A percentile compares a stretch with the other conserved stretches of the same genome.
phyloP scores from a whole-genome alignment of 1,140 invertebrate species.

The Orchestia grillus region DNA sequence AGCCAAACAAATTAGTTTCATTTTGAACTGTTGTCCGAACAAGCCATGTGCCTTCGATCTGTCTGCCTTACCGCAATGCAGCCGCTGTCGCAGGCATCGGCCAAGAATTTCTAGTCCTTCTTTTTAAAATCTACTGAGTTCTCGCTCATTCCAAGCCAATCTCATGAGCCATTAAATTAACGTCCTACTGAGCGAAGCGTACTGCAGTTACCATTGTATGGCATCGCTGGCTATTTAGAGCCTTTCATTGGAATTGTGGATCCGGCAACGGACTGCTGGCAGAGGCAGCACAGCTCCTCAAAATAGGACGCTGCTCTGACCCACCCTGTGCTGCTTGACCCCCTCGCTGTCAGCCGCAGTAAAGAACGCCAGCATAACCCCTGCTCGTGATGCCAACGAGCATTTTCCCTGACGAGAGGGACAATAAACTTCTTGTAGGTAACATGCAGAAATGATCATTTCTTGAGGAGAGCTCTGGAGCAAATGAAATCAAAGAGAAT shows the following conservation, averaged over 20 bases:
- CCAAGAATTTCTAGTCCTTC: not conserved
- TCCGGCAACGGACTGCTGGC: not conserved
- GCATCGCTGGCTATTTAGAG: not conserved
- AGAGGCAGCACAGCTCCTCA: not conserved
- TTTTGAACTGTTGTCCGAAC: slow-evolving; percentile 7
- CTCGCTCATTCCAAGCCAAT: not conserved
- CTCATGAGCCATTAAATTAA: not conserved
- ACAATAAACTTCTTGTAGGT: not conserved
- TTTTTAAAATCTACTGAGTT: not conserved
- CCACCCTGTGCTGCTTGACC: not conserved
- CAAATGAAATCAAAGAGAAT: too few species aligned
- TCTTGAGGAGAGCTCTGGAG: not conserved
- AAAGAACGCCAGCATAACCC: not conserved
- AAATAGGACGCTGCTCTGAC: not conserved
- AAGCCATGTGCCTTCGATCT: not conserved
- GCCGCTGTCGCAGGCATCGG: not conserved
- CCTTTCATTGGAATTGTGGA: not conserved
- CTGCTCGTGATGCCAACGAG: not conserved
- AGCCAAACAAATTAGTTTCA: not conserved
- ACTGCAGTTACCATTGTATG: not conserved
- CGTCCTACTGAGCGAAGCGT: not conserved
- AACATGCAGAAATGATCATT: not conserved
- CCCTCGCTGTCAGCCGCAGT: not conserved
- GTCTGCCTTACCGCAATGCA: not conserved
- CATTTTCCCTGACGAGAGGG: not conserved